A percentile compares a stretch with the other conserved stretches of the same genome.
Conservation (phyloP, 2,888 invertebrate species). For the Apeira syringaria region DNA sequence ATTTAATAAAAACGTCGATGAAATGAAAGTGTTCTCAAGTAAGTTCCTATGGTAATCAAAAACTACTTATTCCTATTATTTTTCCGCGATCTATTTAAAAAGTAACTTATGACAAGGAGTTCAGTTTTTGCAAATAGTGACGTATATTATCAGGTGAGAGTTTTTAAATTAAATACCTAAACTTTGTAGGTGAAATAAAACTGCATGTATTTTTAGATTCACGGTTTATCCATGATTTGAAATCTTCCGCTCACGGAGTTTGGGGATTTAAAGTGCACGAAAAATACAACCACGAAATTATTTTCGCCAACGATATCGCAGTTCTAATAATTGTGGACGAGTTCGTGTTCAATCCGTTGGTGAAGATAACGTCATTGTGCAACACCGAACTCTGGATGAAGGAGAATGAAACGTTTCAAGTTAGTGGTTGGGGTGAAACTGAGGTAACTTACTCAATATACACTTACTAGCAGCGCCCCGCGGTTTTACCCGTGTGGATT, state of each 20-base stretch:
- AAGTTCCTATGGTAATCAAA: constrained; percentile 12
- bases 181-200: no score
- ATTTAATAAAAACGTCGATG: constrained; percentile 38
- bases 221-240: background rate
- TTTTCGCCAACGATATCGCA: background rate
- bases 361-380: background rate
- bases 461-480: no score
- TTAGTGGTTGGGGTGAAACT: constrained; percentile 48
- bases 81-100: no score
- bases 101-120: no score
- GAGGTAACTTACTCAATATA: no score
- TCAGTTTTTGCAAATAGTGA: no score
- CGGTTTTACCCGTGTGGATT: no score
- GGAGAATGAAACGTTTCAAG: constrained; percentile 39
- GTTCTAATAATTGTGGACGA: background rate
- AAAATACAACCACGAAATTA: background rate
- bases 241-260: background rate
- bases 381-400: constrained; percentile 39
- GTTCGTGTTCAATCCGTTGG: background rate
- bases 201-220: background rate
- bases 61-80: no score
- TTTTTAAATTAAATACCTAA: no score
- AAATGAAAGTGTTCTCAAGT: constrained; percentile 48
- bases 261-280: constrained; percentile 7
- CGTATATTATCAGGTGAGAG: no score